Conservation (phyloP, 2,797 vertebrate genomes). For the Phoeniculus purpureus region DNA sequence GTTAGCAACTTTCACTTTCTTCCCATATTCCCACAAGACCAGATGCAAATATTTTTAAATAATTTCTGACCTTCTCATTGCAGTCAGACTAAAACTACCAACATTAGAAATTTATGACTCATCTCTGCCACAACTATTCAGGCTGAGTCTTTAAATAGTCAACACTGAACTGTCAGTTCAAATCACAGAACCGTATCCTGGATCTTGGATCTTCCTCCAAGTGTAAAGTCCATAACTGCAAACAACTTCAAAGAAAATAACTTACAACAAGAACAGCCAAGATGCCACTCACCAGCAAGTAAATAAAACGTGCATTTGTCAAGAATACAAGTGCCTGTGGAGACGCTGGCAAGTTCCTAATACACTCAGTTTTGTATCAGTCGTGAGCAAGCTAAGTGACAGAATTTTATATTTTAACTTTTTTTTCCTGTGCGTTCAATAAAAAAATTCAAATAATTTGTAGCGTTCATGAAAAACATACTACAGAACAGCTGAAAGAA, state of each 20-base stretch:
- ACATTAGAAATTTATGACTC: not conserved
- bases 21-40: not conserved
- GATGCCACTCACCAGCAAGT: not conserved
- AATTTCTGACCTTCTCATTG: not conserved
- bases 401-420: too few relatives aligned
- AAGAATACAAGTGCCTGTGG: not conserved
- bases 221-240: not conserved
- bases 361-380: too few relatives aligned
- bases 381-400: too few relatives aligned
- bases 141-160: not conserved
- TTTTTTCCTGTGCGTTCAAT: too few relatives aligned
- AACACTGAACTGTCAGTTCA: not conserved
- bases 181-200: not conserved
- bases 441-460: too few relatives aligned
- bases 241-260: not conserved
- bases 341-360: not conserved
- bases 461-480: too few relatives aligned
- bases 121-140: not conserved
- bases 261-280: not conserved
- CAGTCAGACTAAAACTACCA: not conserved
- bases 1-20: not conserved
- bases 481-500: not conserved
- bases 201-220: not conserved
- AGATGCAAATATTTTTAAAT: fast-evolving
- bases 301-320: not conserved